Evolutionary conservation across 2,888 invertebrate species (phyloP).

Genomic region (Cetonia aurata): DNA sequence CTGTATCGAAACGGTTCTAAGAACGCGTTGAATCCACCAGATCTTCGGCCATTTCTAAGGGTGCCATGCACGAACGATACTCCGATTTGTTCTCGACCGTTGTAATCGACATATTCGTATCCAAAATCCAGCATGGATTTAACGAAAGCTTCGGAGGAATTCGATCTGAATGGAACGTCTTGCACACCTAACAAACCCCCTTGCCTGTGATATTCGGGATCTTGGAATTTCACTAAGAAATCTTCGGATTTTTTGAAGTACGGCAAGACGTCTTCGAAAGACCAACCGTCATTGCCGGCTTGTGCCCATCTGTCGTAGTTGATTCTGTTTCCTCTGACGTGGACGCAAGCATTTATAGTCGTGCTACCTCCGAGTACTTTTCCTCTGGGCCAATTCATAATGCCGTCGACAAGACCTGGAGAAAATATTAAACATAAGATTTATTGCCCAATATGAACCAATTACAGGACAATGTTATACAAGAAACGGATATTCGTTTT

Average conservation of each 20-base stretch:
- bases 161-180: conserved; percentile 65
- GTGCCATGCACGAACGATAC: conserved; percentile 74
- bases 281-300: conserved; percentile 71
- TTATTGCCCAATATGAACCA: too few species aligned
- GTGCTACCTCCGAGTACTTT: conserved; percentile 71
- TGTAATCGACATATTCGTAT: conserved; percentile 76
- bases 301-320: conserved; percentile 80
- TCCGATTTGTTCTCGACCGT: conserved; percentile 74
- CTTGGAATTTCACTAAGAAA: conserved; percentile 59
- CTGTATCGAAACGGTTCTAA: conserved; percentile 72
- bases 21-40: conserved; percentile 76
- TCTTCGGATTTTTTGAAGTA: conserved; percentile 65
- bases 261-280: conserved; percentile 66
- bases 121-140: conserved; percentile 76
- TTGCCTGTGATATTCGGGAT: conserved; percentile 61
- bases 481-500: too few species aligned
- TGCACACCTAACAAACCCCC: conserved; percentile 65
- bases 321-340: conserved; percentile 71
- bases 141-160: conserved; percentile 70
- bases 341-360: conserved; percentile 68
- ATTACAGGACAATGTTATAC: too few species aligned
- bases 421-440: too few species aligned
- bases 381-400: conserved; percentile 68
- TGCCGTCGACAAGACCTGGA: conserved; percentile 62
- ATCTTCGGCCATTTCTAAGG: conserved; percentile 72